phyloP scores from a whole-genome alignment of 2,113 vertebrate species.

The Ondatra zibethicus region DNA sequence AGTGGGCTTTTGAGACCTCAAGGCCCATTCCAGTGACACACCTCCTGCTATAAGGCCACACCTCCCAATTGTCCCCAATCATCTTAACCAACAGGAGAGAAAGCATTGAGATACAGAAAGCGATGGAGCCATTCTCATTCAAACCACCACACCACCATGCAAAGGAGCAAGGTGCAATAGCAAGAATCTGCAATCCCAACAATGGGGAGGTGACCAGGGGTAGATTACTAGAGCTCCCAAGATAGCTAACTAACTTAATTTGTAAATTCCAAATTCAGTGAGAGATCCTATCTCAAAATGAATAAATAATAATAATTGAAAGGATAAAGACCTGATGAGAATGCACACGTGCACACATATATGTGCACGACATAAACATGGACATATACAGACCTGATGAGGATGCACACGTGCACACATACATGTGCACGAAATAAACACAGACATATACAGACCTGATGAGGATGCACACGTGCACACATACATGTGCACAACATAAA shows the following conservation, averaged over 20 bases:
- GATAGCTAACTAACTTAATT: too few relatives aligned
- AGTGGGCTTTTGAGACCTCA: neutral
- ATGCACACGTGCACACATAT: neutral
- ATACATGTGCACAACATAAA: neutral
- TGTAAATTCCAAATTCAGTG: neutral
- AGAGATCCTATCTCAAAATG: neutral
- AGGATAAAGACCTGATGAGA: neutral
- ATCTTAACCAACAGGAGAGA: neutral
- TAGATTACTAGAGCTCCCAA: too few relatives aligned
- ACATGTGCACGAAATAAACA: too few relatives aligned
- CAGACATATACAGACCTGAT: neutral
- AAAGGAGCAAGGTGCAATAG: neutral
- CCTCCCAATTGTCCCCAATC: too few relatives aligned
- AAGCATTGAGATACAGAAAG: neutral
- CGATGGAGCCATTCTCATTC: neutral
- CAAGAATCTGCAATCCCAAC: neutral
- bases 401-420: neutral
- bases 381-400: neutral
- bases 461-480: neutral
- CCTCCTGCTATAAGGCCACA: too few relatives aligned
- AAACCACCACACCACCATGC: neutral
- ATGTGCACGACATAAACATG: too few relatives aligned
- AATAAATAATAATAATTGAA: neutral
- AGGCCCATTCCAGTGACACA: neutral
- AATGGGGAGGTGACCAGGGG: too few relatives aligned